Conservation (phyloP, 1,140 invertebrate species). For the Drosophila sulfurigaster region DNA sequence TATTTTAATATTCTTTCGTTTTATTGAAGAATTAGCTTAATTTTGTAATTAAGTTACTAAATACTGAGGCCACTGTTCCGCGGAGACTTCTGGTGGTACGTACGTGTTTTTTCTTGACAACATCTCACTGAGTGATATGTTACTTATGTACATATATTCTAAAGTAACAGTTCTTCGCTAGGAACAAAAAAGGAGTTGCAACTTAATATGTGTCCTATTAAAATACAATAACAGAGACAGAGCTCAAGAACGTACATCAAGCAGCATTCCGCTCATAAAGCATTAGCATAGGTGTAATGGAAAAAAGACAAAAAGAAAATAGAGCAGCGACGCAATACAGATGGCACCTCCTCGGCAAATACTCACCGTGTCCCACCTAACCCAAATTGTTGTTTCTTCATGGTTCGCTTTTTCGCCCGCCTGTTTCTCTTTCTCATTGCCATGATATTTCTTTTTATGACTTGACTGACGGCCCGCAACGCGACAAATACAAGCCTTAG, state of each 20-base stretch:
- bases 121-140: too few relatives aligned
- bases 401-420: constrained; percentile 59
- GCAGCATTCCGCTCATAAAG: constrained; percentile 57
- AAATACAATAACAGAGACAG: constrained; percentile 69
- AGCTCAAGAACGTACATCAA: constrained; percentile 48
- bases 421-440: constrained; percentile 45
- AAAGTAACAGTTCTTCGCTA: too few relatives aligned
- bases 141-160: too few relatives aligned
- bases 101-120: too few relatives aligned
- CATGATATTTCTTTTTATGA: constrained; percentile 76
- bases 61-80: too few relatives aligned
- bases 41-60: too few relatives aligned
- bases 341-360: constrained; percentile 24
- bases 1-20: too few relatives aligned
- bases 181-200: constrained; percentile 15
- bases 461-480: constrained; percentile 74
- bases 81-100: too few relatives aligned
- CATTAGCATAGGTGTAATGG: constrained; percentile 62
- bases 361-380: constrained; percentile 55
- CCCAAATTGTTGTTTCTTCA: constrained; percentile 66
- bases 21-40: too few relatives aligned
- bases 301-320: constrained; percentile 18
- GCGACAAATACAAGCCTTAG: constrained; percentile 56
- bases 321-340: constrained; percentile 38
- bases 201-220: constrained; percentile 70